phyloP scores from a whole-genome alignment of 2,888 invertebrate genomes.

The Melanchra persicariae region DNA sequence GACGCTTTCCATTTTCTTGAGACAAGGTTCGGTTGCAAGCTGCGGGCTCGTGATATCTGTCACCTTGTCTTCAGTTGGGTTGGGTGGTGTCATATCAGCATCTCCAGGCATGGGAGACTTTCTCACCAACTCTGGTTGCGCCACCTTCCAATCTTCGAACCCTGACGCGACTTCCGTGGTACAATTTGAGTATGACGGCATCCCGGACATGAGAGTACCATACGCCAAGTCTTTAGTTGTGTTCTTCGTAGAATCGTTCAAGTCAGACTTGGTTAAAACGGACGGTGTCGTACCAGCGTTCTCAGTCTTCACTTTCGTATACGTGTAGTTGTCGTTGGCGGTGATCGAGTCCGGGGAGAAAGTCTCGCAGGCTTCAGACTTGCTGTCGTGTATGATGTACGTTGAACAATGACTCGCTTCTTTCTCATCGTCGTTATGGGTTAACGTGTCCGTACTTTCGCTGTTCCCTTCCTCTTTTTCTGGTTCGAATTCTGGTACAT shows the following conservation, averaged over 20 bases:
- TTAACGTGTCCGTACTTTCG: conserved; percentile 84
- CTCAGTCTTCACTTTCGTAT: conserved; percentile 84
- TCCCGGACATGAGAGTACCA: conserved; percentile 82
- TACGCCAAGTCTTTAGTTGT: conserved; percentile 86
- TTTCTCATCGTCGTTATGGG: conserved; percentile 84
- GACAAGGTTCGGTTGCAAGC: conserved; percentile 70
- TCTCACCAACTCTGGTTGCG: conserved; percentile 83
- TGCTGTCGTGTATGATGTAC: conserved; percentile 85
- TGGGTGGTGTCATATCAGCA: conserved; percentile 74
- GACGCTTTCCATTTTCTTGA: conserved; percentile 85
- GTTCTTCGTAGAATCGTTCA: conserved; percentile 82
- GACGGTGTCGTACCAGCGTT: conserved; percentile 75
- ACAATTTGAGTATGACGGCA: conserved; percentile 85
- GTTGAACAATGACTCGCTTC: conserved; percentile 84
- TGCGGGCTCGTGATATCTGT: conserved; percentile 72
- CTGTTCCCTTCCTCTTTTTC: conserved; percentile 79
- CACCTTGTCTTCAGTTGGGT: conserved; percentile 61
- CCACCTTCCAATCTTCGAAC: conserved; percentile 82
- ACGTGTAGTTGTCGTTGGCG: conserved; percentile 84
- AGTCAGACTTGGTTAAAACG: conserved; percentile 77
- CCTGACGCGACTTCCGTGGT: conserved; percentile 80
- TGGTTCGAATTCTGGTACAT: conserved; percentile 76
- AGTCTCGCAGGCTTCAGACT: conserved; percentile 82
- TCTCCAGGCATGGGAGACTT: conserved; percentile 78
- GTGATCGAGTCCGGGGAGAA: conserved; percentile 87